A percentile compares a stretch with the other conserved stretches of the same genome.
Evolutionary conservation across 2,888 invertebrate genomes (phyloP).

Genomic region (Brachynemurus nebulosus): DNA sequence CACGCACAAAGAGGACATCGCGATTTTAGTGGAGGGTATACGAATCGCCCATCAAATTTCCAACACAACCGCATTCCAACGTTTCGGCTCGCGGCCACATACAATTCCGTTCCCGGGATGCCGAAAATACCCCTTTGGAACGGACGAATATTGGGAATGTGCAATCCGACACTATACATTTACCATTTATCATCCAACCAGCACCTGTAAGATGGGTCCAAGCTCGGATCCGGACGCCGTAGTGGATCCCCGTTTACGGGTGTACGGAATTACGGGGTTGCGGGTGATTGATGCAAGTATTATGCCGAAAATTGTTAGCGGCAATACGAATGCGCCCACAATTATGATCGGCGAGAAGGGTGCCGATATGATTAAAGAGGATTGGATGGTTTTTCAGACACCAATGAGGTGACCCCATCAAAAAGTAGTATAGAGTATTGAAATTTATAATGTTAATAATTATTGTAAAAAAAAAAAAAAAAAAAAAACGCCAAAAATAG

Average conservation of each 20-base stretch:
- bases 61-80: conserved; percentile 63
- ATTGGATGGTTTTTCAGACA: conserved; percentile 53
- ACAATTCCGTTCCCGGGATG: conserved; percentile 74
- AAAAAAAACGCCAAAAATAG: no score
- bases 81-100: conserved; percentile 65
- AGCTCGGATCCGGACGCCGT: conserved; percentile 59
- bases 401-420: no score
- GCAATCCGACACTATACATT: conserved; percentile 64
- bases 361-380: conserved; percentile 78
- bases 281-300: conserved; percentile 75
- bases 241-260: conserved; percentile 61
- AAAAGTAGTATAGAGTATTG: no score
- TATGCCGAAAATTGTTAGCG: conserved; percentile 80
- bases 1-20: conserved; percentile 66
- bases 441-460: no score
- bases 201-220: conserved; percentile 82
- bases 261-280: conserved; percentile 63
- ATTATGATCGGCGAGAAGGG: conserved; percentile 88
- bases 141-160: conserved; percentile 81
- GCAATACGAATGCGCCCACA: conserved; percentile 78
- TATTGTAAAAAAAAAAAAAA: no score
- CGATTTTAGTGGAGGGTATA: conserved; percentile 70
- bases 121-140: conserved; percentile 51
- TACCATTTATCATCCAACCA: conserved; percentile 72
- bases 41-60: conserved; percentile 69